Evolutionary conservation across 1,140 invertebrate species (phyloP), one percentile per base, ranked within the genome.

Genomic region (Drosophila rufa): DNA sequence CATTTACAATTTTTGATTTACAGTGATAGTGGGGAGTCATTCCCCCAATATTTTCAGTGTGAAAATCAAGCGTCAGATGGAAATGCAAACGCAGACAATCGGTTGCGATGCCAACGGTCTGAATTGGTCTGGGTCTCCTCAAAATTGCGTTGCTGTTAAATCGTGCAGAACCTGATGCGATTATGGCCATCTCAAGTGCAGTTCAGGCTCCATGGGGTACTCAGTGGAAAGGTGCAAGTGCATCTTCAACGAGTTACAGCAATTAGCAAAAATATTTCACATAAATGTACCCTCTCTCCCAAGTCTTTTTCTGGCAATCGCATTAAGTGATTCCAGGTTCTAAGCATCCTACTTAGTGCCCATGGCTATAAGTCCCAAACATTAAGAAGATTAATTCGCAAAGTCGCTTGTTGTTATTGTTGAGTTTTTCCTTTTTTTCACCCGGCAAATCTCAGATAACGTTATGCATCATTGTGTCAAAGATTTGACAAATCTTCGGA

Each of bases 331-430:
- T 91, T 91, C 69, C 43, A n/a, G 36, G 61, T 56, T 58, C 75
- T 84, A 81, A 89, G 75, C 62, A 61, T 47, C 71, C 62, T 70
- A 85, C 82, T 85, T 79, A 86, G 77, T 83, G 53, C 65, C 73
- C 56, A 65, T 47, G 62, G 40, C 57, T 65, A 79, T 64, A 74
- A 53, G 53, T 38, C 38, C 17, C 50, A 62, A 65, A 80, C 90
- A 92, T 92, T 92, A 92, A 77, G 82, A 91, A 92, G 90, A 92
- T 92, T 92, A 92, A 92, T 92, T 91, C 83, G 61, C 64, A 50
- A 82, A 86, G 82, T 65, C 84, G 68, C 45, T 80, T 87, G 65
- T 80, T 89, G 68, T 80, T 76, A 50, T 73, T 30, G 58, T 81
- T 42, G 62, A 38, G 12, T 17, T 43, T 38, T n/a, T 38, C 2